Evolutionary conservation across 2,113 vertebrate genomes (phyloP).

Genomic region (Himantopus leucocephalus): DNA sequence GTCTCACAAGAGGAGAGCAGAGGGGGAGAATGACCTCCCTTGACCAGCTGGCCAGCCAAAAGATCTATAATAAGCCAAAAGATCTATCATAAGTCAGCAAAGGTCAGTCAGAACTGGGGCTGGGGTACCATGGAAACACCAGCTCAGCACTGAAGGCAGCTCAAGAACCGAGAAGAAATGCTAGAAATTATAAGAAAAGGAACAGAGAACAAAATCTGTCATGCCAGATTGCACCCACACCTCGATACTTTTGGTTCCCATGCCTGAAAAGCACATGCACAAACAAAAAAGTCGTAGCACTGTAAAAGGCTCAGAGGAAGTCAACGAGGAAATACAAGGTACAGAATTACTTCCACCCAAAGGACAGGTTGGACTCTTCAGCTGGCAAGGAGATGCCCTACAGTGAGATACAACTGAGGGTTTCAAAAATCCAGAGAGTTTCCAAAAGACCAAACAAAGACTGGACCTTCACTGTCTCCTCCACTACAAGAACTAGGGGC

Average conservation of each 20-base stretch:
- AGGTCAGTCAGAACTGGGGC: neutral
- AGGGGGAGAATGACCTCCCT: no score
- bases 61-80: neutral
- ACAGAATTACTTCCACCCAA: neutral
- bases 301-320: neutral
- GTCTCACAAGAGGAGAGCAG: no score
- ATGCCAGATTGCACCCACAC: neutral
- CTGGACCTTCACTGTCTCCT: neutral
- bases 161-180: neutral
- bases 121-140: neutral
- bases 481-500: neutral
- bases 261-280: neutral
- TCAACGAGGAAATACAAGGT: neutral
- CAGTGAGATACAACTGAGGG: neutral
- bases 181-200: neutral
- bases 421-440: neutral
- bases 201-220: neutral
- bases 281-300: neutral
- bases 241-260: neutral
- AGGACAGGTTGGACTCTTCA: neutral
- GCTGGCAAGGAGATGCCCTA: neutral
- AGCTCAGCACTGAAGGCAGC: neutral
- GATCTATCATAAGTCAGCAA: neutral
- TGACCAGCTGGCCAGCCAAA: neutral
- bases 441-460: fast-evolving